A percentile compares a stretch with the other conserved stretches of the same genome.
Conservation (phyloP, 2,888 invertebrate genomes). For the Pseudanteris insignis region DNA sequence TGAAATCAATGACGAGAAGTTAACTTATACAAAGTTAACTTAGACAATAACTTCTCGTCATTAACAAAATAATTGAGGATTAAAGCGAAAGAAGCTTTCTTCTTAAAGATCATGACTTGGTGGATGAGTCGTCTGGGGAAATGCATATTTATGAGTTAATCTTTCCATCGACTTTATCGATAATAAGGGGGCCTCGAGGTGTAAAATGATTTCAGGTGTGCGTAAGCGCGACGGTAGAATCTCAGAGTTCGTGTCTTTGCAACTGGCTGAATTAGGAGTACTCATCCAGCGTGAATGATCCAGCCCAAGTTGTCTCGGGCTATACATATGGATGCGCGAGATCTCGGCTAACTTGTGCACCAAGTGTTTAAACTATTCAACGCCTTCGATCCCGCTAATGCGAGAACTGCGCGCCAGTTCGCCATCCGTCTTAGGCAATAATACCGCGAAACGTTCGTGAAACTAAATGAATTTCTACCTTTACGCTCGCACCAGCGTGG, state of each 20-base stretch:
- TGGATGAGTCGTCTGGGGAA: slow-evolving; percentile 51
- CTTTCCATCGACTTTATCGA: slow-evolving; percentile 58
- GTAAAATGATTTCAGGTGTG: slow-evolving; percentile 49
- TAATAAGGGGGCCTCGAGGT: slow-evolving; percentile 62
- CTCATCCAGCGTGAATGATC: slow-evolving; percentile 39
- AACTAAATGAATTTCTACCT: slow-evolving; percentile 20
- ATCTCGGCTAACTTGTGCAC: slow-evolving; percentile 33
- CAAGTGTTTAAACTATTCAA: slow-evolving; percentile 38
- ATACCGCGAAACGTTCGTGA: slow-evolving; percentile 18
- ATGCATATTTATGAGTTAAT: slow-evolving; percentile 67
- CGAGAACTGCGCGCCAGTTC: slow-evolving; percentile 23
- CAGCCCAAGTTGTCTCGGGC: slow-evolving; percentile 31
- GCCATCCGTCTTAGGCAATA: slow-evolving; percentile 16
- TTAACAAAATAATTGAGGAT: too few relatives aligned
- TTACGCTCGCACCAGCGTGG: slow-evolving; percentile 8
- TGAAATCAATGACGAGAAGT: too few relatives aligned
- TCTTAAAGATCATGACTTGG: too few relatives aligned
- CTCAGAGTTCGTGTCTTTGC: slow-evolving; percentile 38
- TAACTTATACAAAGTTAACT: too few relatives aligned
- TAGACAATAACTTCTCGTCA: too few relatives aligned
- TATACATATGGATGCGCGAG: slow-evolving; percentile 39
- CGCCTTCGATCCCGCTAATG: slow-evolving; percentile 29
- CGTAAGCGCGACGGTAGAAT: slow-evolving; percentile 51
- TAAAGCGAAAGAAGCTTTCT: too few relatives aligned
- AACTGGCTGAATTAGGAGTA: slow-evolving; percentile 49